phyloP scores from a whole-genome alignment of 2,888 invertebrate species.

The Polietes domitor region DNA sequence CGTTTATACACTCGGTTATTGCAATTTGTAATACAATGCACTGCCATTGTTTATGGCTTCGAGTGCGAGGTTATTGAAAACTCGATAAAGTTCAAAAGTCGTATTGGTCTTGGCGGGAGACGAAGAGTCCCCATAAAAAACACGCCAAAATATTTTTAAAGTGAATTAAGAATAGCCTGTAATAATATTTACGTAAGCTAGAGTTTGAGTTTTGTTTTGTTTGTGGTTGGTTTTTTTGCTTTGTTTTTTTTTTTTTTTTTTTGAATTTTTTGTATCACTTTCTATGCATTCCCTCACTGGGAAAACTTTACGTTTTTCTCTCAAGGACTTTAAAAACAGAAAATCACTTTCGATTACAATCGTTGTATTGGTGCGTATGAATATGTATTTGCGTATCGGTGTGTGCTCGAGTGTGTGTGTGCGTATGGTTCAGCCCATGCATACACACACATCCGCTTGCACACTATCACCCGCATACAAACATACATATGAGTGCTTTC shows the following conservation, averaged over 20 bases:
- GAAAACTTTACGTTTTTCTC: slow-evolving; percentile 4
- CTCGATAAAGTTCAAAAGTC: slow-evolving; percentile 9
- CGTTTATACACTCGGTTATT: background rate
- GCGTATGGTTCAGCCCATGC: slow-evolving; percentile 41
- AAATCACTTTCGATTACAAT: slow-evolving; percentile 44
- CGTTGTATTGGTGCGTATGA: slow-evolving; percentile 26
- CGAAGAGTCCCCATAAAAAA: background rate
- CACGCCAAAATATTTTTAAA: background rate
- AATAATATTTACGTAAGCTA: background rate
- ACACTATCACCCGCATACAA: background rate
- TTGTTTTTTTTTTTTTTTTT: background rate
- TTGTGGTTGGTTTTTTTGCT: background rate
- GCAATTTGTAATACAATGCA: slow-evolving; percentile 9
- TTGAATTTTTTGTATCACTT: background rate
- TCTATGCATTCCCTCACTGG: background rate
- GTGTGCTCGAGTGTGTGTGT: slow-evolving; percentile 19
- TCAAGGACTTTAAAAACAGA: slow-evolving; percentile 53
- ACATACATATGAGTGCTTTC: slow-evolving; percentile 25
- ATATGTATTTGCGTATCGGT: background rate
- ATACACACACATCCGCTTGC: slow-evolving; percentile 3
- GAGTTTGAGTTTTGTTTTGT: background rate
- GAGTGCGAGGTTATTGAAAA: background rate
- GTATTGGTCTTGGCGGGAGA: background rate
- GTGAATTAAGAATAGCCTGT: background rate
- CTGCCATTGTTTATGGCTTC: slow-evolving; percentile 7